Evolutionary conservation across 1,140 invertebrate genomes (phyloP).

Genomic region (Penaeus chinensis): DNA sequence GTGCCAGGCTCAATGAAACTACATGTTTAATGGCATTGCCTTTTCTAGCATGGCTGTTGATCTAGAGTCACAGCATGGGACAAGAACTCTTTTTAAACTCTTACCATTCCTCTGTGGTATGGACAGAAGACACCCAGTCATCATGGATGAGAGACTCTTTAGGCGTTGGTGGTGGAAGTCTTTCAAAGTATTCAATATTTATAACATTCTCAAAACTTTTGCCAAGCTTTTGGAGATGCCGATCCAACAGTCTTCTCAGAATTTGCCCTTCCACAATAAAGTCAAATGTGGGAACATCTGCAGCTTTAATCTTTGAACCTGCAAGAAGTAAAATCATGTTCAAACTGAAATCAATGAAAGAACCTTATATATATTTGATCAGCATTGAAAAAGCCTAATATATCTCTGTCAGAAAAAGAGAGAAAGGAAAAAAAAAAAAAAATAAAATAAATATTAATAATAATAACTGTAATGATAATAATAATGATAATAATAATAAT

Average conservation of each 20-base stretch:
- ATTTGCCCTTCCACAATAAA: slow-evolving; percentile 87
- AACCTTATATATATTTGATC: neutral
- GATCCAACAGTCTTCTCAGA: slow-evolving; percentile 75
- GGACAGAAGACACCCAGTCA: slow-evolving; percentile 93
- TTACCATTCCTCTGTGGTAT: slow-evolving; percentile 66
- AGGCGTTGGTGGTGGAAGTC: slow-evolving; percentile 87
- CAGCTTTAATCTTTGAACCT: neutral
- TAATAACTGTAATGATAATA: too few relatives aligned
- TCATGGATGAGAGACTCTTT: slow-evolving; percentile 92
- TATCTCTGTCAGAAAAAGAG: too few relatives aligned
- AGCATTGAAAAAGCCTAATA: neutral
- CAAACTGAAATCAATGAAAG: too few relatives aligned
- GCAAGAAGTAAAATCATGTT: neutral
- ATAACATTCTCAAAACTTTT: slow-evolving; percentile 82
- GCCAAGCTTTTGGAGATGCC: slow-evolving; percentile 75
- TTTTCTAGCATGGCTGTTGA: too few relatives aligned
- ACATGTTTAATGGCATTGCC: too few relatives aligned
- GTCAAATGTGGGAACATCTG: slow-evolving; percentile 76
- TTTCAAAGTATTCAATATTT: slow-evolving; percentile 90
- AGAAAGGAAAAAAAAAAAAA: too few relatives aligned
- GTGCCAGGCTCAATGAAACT: too few relatives aligned
- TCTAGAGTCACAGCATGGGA: slow-evolving; percentile 69
- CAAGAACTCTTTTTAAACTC: slow-evolving; percentile 15
- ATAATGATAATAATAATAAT: too few relatives aligned
- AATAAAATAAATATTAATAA: too few relatives aligned